Conservation (phyloP, 2,113 vertebrate genomes). For the Ahaetulla prasina region DNA sequence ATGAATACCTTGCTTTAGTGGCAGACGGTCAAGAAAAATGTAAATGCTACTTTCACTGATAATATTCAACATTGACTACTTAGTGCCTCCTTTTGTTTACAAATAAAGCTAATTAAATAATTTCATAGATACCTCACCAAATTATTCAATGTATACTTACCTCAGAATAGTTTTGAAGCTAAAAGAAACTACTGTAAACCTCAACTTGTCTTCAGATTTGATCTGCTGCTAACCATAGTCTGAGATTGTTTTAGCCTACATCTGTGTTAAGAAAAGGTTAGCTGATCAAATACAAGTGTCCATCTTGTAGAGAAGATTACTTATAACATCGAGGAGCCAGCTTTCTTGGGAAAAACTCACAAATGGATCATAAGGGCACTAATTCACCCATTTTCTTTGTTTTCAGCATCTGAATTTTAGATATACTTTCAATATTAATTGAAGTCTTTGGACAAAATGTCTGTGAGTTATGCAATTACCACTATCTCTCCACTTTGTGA, state of each 20-base stretch:
- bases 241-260: neutral
- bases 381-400: neutral
- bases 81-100: neutral
- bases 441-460: neutral
- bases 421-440: neutral
- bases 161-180: conserved; percentile 1
- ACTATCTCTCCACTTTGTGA: neutral
- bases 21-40: conserved; percentile 45
- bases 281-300: neutral
- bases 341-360: neutral
- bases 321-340: neutral
- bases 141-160: neutral
- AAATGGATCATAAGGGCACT: neutral
- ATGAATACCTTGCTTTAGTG: conserved; percentile 40
- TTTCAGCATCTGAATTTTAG: neutral
- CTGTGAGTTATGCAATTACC: neutral
- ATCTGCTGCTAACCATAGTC: neutral
- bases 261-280: neutral
- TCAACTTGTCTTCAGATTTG: neutral
- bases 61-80: neutral
- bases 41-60: conserved; percentile 10
- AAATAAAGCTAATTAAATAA: neutral
- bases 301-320: neutral
- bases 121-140: neutral
- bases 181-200: neutral